Conservation (phyloP, 2,113 vertebrate genomes). For the Catagonus wagneri region DNA sequence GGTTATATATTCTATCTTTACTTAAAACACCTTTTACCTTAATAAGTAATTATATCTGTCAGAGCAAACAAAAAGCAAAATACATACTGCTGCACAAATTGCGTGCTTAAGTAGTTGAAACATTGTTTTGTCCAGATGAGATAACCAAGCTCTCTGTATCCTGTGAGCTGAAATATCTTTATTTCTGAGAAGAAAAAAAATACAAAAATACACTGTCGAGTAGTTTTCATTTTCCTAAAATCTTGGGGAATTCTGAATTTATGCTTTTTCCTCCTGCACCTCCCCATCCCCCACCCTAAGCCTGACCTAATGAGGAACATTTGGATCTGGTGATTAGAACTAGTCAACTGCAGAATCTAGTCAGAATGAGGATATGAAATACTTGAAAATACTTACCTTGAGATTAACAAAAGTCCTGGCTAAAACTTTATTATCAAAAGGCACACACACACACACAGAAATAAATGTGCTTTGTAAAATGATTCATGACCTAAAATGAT, state of each 20-base stretch:
- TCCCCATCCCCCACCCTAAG: background rate
- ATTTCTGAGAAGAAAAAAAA: slow-evolving; percentile 58
- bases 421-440: slow-evolving; percentile 59
- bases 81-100: slow-evolving; percentile 83
- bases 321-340: slow-evolving; percentile 55
- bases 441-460: background rate
- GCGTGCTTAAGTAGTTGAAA: slow-evolving; percentile 84
- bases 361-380: slow-evolving; percentile 63
- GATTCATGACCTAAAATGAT: slow-evolving; percentile 53
- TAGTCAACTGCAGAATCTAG: slow-evolving; percentile 47
- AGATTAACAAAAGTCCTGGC: slow-evolving; percentile 45
- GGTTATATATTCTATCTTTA: slow-evolving; percentile 22
- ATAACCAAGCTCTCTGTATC: slow-evolving; percentile 83
- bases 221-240: slow-evolving; percentile 65
- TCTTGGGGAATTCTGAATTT: slow-evolving; percentile 54
- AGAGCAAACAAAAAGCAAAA: slow-evolving; percentile 58
- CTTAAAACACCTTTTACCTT: slow-evolving; percentile 60
- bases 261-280: slow-evolving; percentile 19
- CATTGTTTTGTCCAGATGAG: slow-evolving; percentile 70
- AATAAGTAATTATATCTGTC: slow-evolving; percentile 60
- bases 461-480: slow-evolving; percentile 57
- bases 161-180: slow-evolving; percentile 62
- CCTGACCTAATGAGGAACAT: slow-evolving; percentile 56
- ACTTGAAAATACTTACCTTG: slow-evolving; percentile 54
- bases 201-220: slow-evolving; percentile 54